phyloP scores from a whole-genome alignment of 2,888 invertebrate species.

The Andrena camellia region DNA sequence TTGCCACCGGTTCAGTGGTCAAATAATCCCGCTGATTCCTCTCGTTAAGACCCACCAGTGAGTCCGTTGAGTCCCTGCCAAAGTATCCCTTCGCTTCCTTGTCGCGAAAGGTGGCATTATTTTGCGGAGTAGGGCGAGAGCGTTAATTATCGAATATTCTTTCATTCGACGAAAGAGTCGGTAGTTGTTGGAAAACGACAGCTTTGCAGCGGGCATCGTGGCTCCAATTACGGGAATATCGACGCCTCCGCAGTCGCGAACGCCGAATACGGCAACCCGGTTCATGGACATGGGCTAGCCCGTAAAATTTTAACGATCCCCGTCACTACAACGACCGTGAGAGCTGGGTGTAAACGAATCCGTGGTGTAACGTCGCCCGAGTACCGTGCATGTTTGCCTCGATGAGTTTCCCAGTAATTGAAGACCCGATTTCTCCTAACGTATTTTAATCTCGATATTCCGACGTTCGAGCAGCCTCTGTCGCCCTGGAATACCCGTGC shows the following conservation, averaged over 20 bases:
- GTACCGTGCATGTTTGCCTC: neutral
- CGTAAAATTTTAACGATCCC: slow-evolving; percentile 53
- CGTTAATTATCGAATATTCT: neutral
- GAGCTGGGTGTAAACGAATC: slow-evolving; percentile 23
- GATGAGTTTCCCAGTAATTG: slow-evolving; percentile 12
- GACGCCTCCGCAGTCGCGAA: neutral
- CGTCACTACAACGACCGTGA: neutral
- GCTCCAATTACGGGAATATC: slow-evolving; percentile 40
- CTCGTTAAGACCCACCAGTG: neutral
- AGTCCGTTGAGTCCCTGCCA: neutral
- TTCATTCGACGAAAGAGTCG: neutral
- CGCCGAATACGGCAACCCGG: neutral
- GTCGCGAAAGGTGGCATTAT: too few relatives aligned
- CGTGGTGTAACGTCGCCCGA: neutral
- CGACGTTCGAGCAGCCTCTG: neutral
- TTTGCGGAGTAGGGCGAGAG: too few relatives aligned
- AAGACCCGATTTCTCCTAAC: slow-evolving; percentile 1
- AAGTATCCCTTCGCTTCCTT: too few relatives aligned
- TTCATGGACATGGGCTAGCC: neutral
- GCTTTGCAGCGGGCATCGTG: neutral
- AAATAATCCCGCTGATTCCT: neutral
- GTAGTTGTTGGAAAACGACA: neutral
- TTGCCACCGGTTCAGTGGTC: neutral
- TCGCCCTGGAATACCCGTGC: neutral
- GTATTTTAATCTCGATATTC: neutral